A percentile compares a stretch with the other conserved stretches of the same genome.
Conservation (phyloP, 2,113 vertebrate species). For the Pseudorasbora parva region DNA sequence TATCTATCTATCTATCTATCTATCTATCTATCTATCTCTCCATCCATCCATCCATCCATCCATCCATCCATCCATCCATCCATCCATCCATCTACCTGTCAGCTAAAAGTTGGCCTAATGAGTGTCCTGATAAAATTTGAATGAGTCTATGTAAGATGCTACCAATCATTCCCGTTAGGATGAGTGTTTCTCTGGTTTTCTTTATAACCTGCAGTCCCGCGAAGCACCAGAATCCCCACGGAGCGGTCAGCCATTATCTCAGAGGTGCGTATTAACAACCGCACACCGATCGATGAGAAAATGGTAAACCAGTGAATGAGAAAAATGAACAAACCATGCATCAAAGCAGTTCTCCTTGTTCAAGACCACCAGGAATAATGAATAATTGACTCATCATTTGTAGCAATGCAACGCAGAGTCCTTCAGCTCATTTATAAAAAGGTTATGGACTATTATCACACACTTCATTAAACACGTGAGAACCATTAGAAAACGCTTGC, state of each 20-base stretch:
- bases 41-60: too few relatives aligned
- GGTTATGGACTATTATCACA: constrained; percentile 57
- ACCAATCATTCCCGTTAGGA: background rate
- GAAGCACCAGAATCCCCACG: constrained; percentile 37
- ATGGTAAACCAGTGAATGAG: constrained; percentile 30
- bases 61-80: too few relatives aligned
- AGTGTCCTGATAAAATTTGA: too few relatives aligned
- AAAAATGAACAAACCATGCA: constrained; percentile 26
- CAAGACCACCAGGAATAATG: constrained; percentile 33
- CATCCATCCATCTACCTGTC: too few relatives aligned
- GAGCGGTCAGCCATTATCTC: constrained; percentile 56
- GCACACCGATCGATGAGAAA: constrained; percentile 47
- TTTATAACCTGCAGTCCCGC: constrained; percentile 53
- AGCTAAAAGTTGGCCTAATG: too few relatives aligned
- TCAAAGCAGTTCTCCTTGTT: constrained; percentile 43
- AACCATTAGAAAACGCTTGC: constrained; percentile 53
- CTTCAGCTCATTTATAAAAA: constrained; percentile 56
- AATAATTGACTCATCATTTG: constrained; percentile 51
- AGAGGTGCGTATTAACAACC: constrained; percentile 40
- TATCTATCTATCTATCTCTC: background rate
- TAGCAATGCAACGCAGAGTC: constrained; percentile 41
- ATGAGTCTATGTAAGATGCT: too few relatives aligned
- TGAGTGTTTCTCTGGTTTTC: constrained; percentile 8
- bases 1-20: too few relatives aligned
- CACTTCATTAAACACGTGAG: constrained; percentile 52